Evolutionary conservation across 2,888 invertebrate species (phyloP).

Genomic region (Cryptophagus acutangulus): DNA sequence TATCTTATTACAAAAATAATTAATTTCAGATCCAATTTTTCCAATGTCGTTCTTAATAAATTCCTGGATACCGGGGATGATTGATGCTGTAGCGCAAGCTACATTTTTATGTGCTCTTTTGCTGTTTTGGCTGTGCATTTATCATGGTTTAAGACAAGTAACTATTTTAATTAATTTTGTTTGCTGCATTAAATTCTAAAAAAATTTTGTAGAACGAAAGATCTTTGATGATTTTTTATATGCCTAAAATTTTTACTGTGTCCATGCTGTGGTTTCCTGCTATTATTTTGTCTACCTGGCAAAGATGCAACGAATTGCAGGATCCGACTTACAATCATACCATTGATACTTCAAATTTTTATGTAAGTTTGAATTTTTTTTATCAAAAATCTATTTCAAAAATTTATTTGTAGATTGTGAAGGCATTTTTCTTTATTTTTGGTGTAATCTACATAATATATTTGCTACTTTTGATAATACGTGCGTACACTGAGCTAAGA

Average conservation of each 20-base stretch:
- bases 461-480: conserved; percentile 73
- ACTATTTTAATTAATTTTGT: conserved; percentile 14
- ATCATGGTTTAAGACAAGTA: conserved; percentile 91
- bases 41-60: conserved; percentile 84
- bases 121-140: conserved; percentile 92
- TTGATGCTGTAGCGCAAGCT: conserved; percentile 86
- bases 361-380: conserved; percentile 54
- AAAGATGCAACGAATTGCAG: conserved; percentile 78
- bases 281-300: conserved; percentile 82
- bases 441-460: conserved; percentile 82
- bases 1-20: background rate
- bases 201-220: conserved; percentile 72
- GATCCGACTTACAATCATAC: conserved; percentile 93
- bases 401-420: conserved; percentile 67
- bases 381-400: conserved; percentile 2
- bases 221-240: conserved; percentile 78
- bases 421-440: conserved; percentile 84
- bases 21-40: conserved; percentile 82
- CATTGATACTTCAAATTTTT: conserved; percentile 76
- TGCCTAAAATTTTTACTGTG: conserved; percentile 84
- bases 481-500: conserved; percentile 89
- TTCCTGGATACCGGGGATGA: conserved; percentile 86
- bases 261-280: conserved; percentile 83
- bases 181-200: conserved; percentile 4
- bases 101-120: conserved; percentile 82